Evolutionary conservation across 2,797 vertebrate genomes (phyloP), one percentile per base, ranked within the genome.

Genomic region (Danio albolineatus): DNA sequence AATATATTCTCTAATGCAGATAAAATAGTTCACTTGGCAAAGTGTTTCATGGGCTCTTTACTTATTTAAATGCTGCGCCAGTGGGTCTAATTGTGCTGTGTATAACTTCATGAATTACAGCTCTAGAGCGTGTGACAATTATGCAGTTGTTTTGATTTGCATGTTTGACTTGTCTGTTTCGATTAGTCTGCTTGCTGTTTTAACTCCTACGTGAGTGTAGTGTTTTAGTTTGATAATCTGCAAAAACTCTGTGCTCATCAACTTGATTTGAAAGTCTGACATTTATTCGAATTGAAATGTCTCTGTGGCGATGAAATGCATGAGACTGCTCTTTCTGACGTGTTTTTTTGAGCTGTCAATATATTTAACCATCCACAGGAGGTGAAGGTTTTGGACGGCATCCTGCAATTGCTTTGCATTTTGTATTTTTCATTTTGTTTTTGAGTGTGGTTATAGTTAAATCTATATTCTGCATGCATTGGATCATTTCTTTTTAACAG

Each of bases 281-380:
- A 65, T 65, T 56, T 54, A 36, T 54, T 54, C 54, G 38, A 54
- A 16, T 53, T 65, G 12, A 36, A 76, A 54, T 28, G 17, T 76
- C 17, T 43, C 5, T 8, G 6, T 76, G 14, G 43, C 59, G 38
- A 38, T 28, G 10, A n/a, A 46, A n/a, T 73, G 56, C 54, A 59
- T n/a, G 38, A 65, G 60, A 21, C 13, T 44, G 38, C 48, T 43
- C 38, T 54, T 36, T 73, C 9, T 59, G 10, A 60, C 49, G 60
- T n/a, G 2, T 0, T 0, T 21, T 51, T 41, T 73, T 38, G 49
- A 2, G 19, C 39, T 0, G 6, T 17, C 19, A 28, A 3, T 28
- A 44, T 54, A 54, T 64, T 46, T 38, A 66, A 57, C 49, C 19
- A 56, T 67, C 41, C 51, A n/a, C 62, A 46, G 49, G 62, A 76